Evolutionary conservation across 1,140 invertebrate genomes (phyloP).

Genomic region (Tachypleus tridentatus): DNA sequence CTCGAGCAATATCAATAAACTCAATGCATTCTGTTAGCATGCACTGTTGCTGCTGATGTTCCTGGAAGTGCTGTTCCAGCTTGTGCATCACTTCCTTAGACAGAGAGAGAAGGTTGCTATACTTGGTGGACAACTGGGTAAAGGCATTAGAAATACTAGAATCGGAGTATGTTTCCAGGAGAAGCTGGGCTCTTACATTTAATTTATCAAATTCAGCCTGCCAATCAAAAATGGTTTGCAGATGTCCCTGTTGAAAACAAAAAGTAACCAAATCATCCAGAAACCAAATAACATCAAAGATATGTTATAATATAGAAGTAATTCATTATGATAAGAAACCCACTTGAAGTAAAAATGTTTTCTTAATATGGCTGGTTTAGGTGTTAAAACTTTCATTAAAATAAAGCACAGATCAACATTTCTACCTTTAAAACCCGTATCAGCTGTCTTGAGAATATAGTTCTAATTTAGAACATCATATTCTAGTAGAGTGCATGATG

Average conservation of each 20-base stretch:
- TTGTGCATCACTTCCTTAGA: slow-evolving; percentile 87
- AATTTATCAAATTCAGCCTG: slow-evolving; percentile 79
- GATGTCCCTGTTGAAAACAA: slow-evolving; percentile 43
- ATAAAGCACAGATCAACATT: no score
- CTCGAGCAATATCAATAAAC: slow-evolving; percentile 73
- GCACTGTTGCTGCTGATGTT: slow-evolving; percentile 46
- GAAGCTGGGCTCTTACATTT: slow-evolving; percentile 78
- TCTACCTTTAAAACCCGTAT: no score
- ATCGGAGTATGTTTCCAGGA: slow-evolving; percentile 83
- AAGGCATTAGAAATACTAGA: slow-evolving; percentile 86
- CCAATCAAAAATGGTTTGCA: slow-evolving; percentile 86
- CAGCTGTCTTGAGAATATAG: no score
- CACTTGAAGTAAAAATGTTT: no score
- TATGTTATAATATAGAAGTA: no score
- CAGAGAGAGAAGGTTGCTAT: slow-evolving; percentile 76
- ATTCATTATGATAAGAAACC: no score
- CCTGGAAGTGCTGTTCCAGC: slow-evolving; percentile 77
- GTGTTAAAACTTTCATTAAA: no score
- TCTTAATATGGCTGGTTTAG: no score
- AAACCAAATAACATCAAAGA: slow-evolving; percentile 2
- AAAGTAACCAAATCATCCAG: not conserved
- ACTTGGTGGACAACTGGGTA: slow-evolving; percentile 85
- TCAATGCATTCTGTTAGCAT: slow-evolving; percentile 81
- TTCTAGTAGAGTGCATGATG: no score
- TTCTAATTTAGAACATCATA: no score